phyloP scores from a whole-genome alignment of 2,113 vertebrate species.

The Callaeas wilsoni region DNA sequence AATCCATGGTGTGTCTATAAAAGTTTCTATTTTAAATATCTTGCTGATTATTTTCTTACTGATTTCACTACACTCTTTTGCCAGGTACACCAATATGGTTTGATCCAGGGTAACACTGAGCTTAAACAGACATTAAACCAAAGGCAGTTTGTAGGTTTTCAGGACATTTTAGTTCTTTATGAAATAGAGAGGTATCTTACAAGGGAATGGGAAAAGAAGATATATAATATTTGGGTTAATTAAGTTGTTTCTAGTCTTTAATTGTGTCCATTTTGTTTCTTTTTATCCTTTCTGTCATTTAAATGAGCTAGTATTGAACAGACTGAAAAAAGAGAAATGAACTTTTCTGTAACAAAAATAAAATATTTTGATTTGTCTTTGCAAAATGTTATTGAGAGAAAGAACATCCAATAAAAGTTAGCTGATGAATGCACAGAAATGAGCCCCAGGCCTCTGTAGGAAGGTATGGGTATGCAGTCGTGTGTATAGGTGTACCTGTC shows the following conservation, averaged over 20 bases:
- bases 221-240: background rate
- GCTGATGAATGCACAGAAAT: background rate
- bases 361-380: constrained; percentile 5
- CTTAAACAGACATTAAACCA: background rate
- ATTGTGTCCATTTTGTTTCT: background rate
- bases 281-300: background rate
- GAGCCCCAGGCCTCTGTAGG: background rate
- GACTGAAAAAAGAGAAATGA: background rate
- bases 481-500: background rate
- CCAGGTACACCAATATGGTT: background rate
- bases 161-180: background rate
- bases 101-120: background rate
- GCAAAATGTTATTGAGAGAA: background rate
- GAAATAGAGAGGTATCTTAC: background rate
- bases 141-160: background rate
- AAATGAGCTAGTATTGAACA: background rate
- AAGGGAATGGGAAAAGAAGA: background rate
- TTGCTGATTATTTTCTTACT: background rate
- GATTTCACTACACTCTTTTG: background rate
- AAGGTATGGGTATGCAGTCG: background rate
- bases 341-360: background rate
- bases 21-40: background rate
- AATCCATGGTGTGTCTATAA: background rate
- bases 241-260: background rate
- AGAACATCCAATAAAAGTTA: background rate